phyloP scores from a whole-genome alignment of 2,888 invertebrate species.

The Vesta saturnalis region DNA sequence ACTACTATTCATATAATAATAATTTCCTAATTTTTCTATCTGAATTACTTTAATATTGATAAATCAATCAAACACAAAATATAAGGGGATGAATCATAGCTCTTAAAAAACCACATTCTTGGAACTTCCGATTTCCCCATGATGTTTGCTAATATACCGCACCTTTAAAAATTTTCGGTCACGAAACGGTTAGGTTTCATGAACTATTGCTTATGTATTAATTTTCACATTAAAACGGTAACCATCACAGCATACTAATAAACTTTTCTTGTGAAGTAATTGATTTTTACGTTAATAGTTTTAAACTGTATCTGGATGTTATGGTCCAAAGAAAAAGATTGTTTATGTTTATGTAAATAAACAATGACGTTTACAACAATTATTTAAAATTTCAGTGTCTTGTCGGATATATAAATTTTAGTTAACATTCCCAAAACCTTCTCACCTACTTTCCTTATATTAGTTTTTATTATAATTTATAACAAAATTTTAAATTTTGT shows the following conservation, averaged over 20 bases:
- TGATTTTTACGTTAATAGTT: conserved; percentile 5
- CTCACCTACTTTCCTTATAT: no score
- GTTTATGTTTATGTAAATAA: no score
- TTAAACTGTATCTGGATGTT: neutral
- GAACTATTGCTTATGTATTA: conserved; percentile 13
- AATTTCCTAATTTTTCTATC: neutral
- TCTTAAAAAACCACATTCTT: neutral
- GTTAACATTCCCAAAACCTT: no score
- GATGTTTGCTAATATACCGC: conserved; percentile 11
- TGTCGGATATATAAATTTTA: no score
- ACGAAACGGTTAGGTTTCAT: conserved; percentile 15
- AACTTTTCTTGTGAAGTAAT: conserved; percentile 9
- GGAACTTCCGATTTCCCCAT: conserved; percentile 12
- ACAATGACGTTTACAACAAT: neutral
- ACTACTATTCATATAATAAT: neutral
- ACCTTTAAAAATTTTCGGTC: conserved; percentile 15
- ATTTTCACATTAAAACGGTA: conserved; percentile 15
- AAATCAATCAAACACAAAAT: neutral
- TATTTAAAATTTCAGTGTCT: no score
- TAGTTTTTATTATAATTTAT: no score
- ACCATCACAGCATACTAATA: conserved; percentile 14
- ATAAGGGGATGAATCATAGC: conserved; percentile 8
- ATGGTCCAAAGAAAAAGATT: neutral
- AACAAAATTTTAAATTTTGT: neutral
- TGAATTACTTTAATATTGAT: no score